phyloP scores from a whole-genome alignment of 2,888 invertebrate species.

The Monopis laevigella region DNA sequence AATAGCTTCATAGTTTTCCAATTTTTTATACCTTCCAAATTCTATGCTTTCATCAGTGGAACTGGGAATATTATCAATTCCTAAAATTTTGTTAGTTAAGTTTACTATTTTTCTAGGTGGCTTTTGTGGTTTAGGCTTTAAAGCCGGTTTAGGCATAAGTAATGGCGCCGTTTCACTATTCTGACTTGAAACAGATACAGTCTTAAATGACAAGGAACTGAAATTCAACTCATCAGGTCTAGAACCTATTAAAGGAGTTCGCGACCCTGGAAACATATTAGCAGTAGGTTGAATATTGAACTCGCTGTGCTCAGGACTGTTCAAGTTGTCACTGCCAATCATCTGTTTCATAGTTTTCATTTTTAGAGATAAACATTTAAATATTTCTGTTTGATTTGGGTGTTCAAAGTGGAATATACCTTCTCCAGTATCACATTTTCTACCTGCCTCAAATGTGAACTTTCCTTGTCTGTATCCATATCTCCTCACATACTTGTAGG shows the following conservation, averaged over 20 bases:
- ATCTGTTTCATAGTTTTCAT: constrained; percentile 90
- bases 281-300: constrained; percentile 76
- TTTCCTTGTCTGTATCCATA: constrained; percentile 88
- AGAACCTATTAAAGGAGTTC: constrained; percentile 79
- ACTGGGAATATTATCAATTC: constrained; percentile 41
- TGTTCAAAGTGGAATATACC: constrained; percentile 84
- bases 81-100: constrained; percentile 41
- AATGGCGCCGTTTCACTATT: constrained; percentile 51
- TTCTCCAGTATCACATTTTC: constrained; percentile 87
- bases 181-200: constrained; percentile 48
- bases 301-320: constrained; percentile 75
- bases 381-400: constrained; percentile 84
- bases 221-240: constrained; percentile 57
- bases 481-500: constrained; percentile 82
- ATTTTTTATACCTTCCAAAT: constrained; percentile 60
- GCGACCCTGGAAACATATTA: constrained; percentile 83
- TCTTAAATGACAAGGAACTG: constrained; percentile 54
- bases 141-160: constrained; percentile 63
- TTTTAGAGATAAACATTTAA: constrained; percentile 80
- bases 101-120: constrained; percentile 69
- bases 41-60: constrained; percentile 53
- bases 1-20: constrained; percentile 62
- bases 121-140: constrained; percentile 70
- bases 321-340: constrained; percentile 73
- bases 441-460: constrained; percentile 88